These are phyloP conservation scores for Agrotis exclamationis DNA, from an alignment of 2,888 invertebrate genomes.

Conservation along the genomic window DNA sequence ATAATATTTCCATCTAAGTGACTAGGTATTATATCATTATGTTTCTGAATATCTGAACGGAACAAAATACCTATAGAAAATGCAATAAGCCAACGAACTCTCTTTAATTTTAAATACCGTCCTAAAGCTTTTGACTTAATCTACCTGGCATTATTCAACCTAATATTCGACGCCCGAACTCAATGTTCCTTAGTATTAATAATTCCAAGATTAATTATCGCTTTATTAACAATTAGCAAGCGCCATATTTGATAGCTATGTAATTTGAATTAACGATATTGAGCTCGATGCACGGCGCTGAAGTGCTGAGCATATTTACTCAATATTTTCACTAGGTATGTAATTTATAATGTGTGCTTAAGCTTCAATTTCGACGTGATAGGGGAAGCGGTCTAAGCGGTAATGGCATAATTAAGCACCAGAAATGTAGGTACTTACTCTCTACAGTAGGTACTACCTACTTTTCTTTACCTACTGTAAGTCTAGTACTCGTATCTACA, in stretches of 20 bases:
- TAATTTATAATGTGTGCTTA: constrained; percentile 53
- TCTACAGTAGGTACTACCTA: no score
- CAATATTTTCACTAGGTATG: constrained; percentile 65
- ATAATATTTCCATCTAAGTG: no score
- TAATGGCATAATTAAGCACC: constrained; percentile 6
- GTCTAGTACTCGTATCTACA: no score
- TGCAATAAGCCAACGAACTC: constrained; percentile 12
- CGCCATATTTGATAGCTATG: constrained; percentile 73
- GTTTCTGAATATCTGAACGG: not conserved
- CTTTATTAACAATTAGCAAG: constrained; percentile 73
- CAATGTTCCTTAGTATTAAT: constrained; percentile 61
- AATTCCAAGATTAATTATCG: constrained; percentile 75
- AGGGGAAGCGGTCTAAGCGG: not conserved
- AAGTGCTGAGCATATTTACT: constrained; percentile 76
- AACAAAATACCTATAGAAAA: constrained; percentile 2
- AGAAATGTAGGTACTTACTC: no score
- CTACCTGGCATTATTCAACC: constrained; percentile 48
- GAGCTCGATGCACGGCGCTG: constrained; percentile 68
- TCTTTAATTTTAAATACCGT: constrained; percentile 41
- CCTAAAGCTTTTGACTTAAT: constrained; percentile 49
- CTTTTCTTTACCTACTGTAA: no score
- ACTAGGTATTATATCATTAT: no score
- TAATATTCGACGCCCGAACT: constrained; percentile 52
- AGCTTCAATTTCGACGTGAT: constrained; percentile 31
- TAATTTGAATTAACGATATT: constrained; percentile 79